These are phyloP conservation scores for Stegodyphus mimosarum DNA, from an alignment of 1,140 invertebrate genomes.

Conservation along the genomic window DNA sequence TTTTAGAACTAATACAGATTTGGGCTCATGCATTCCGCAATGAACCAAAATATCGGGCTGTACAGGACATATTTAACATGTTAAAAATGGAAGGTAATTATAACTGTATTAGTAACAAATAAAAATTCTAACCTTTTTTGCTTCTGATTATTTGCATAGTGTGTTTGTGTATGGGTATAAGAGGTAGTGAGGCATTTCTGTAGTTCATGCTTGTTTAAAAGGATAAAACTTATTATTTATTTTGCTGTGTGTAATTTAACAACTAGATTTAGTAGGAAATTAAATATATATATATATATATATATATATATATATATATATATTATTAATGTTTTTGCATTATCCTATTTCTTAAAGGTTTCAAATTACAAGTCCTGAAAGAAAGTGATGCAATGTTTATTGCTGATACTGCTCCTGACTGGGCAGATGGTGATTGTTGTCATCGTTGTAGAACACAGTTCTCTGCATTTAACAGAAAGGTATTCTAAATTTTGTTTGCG, in stretches of 20 bases:
- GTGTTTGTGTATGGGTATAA: no score
- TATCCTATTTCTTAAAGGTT: conserved; percentile 70
- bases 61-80: conserved; percentile 90
- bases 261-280: no score
- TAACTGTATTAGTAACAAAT: background rate
- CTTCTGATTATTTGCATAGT: no score
- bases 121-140: no score
- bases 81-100: conserved; percentile 86
- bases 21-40: conserved; percentile 98
- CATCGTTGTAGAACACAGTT: conserved; percentile 90
- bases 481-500: conserved; percentile 62
- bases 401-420: conserved; percentile 95
- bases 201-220: no score
- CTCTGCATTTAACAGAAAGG: conserved; percentile 84
- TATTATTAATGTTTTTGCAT: background rate
- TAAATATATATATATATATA: no score
- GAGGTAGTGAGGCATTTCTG: no score
- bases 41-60: conserved; percentile 83
- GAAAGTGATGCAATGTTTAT: conserved; percentile 99
- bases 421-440: conserved; percentile 95
- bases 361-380: conserved; percentile 90
- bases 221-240: no score
- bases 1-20: conserved; percentile 93
- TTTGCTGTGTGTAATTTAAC: no score
- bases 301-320: no score